A percentile compares a stretch with the other conserved stretches of the same genome.
Conservation (phyloP, 2,888 invertebrate genomes). For the Sepiola atlantica region DNA sequence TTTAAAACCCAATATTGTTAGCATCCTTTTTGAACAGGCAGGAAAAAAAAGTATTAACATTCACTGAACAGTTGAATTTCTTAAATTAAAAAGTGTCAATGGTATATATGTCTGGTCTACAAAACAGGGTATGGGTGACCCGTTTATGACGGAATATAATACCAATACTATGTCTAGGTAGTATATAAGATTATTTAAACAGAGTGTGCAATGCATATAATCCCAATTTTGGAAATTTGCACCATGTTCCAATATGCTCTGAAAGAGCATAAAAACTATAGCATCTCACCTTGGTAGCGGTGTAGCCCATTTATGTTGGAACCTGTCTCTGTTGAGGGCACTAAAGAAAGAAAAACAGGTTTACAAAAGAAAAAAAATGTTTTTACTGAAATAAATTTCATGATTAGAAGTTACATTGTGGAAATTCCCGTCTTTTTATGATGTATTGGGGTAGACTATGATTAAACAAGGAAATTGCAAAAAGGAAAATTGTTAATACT, state of each 20-base stretch:
- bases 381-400: slow-evolving; percentile 39
- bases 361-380: slow-evolving; percentile 40
- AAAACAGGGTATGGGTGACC: not conserved
- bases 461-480: not conserved
- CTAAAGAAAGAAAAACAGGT: slow-evolving; percentile 47
- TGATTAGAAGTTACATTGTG: slow-evolving; percentile 41
- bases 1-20: not conserved
- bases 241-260: slow-evolving; percentile 42
- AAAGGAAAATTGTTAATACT: slow-evolving; percentile 13
- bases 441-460: not conserved
- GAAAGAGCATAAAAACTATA: slow-evolving; percentile 44
- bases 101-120: not conserved
- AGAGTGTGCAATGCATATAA: not conserved
- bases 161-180: not conserved
- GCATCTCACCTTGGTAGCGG: slow-evolving; percentile 46
- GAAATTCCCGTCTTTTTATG: slow-evolving; percentile 19
- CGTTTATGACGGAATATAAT: not conserved
- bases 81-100: not conserved
- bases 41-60: not conserved
- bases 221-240: slow-evolving; percentile 35
- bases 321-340: slow-evolving; percentile 47
- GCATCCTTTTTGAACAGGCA: not conserved
- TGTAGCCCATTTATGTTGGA: slow-evolving; percentile 46
- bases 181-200: not conserved
- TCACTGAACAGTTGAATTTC: not conserved